These are phyloP conservation scores for Catharus fuscescens DNA, from an alignment of 2,113 vertebrate genomes.

Conservation along the genomic window DNA sequence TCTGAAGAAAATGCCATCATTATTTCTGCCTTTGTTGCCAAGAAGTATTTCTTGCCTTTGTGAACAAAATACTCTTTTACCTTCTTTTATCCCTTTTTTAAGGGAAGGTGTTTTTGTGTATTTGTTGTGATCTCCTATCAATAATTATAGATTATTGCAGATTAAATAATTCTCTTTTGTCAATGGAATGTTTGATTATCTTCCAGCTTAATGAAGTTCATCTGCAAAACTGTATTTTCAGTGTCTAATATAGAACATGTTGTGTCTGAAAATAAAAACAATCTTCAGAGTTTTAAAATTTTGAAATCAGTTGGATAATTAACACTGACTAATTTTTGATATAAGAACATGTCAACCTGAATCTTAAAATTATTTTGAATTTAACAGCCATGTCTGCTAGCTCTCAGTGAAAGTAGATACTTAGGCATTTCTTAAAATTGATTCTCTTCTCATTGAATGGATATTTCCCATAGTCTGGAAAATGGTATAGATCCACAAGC, in stretches of 20 bases:
- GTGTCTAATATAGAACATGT: background rate
- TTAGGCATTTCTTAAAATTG: background rate
- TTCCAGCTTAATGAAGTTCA: slow-evolving; percentile 24
- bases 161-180: slow-evolving; percentile 3
- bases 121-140: background rate
- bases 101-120: fast-evolving
- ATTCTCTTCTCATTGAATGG: background rate
- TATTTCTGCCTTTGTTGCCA: slow-evolving; percentile 1
- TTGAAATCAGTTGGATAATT: background rate
- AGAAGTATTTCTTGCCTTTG: slow-evolving; percentile 5
- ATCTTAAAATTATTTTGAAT: background rate
- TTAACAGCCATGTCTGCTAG: background rate
- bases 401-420: background rate
- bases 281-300: background rate
- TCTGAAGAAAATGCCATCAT: slow-evolving; percentile 1
- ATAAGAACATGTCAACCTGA: background rate
- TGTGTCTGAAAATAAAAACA: background rate
- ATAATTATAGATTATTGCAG: background rate
- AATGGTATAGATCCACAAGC: background rate
- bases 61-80: slow-evolving; percentile 15
- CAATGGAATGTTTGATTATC: background rate
- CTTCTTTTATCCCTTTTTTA: background rate
- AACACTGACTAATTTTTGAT: background rate
- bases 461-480: background rate
- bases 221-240: slow-evolving; percentile 5